Evolutionary conservation across 2,888 invertebrate genomes (phyloP).

Genomic region (Andrena dorsata): DNA sequence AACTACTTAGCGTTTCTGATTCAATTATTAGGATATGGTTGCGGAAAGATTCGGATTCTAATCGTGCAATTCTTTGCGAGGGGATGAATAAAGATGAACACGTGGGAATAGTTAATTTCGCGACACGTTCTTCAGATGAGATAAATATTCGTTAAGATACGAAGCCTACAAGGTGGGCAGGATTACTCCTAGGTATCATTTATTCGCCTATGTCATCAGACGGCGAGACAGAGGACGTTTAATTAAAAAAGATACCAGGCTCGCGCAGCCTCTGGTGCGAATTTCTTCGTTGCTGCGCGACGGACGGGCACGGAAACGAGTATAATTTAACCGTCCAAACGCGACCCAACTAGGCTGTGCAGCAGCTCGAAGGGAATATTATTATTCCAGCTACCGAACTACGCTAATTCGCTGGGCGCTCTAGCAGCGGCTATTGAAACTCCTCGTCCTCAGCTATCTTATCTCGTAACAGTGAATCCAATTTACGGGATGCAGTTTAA

Average conservation of each 20-base stretch:
- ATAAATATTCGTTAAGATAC: slow-evolving; percentile 53
- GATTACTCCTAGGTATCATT: slow-evolving; percentile 68
- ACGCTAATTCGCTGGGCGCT: slow-evolving; percentile 39
- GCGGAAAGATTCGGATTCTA: too few relatives aligned
- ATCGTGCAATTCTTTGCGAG: not conserved
- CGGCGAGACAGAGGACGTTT: slow-evolving; percentile 51
- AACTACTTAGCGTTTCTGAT: too few relatives aligned
- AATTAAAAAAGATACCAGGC: slow-evolving; percentile 66
- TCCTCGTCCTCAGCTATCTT: slow-evolving; percentile 15
- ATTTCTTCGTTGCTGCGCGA: slow-evolving; percentile 48
- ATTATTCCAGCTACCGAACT: slow-evolving; percentile 60
- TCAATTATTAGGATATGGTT: too few relatives aligned
- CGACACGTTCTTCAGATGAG: not conserved
- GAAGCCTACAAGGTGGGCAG: slow-evolving; percentile 20
- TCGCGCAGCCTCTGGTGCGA: slow-evolving; percentile 25
- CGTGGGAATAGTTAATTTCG: slow-evolving; percentile 9
- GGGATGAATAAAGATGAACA: too few relatives aligned
- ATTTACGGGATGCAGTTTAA: slow-evolving; percentile 21
- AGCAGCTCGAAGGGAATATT: slow-evolving; percentile 39
- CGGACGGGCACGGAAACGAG: slow-evolving; percentile 22
- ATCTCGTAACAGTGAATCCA: slow-evolving; percentile 21
- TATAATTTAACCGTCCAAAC: slow-evolving; percentile 51
- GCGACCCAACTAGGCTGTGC: slow-evolving; percentile 30
- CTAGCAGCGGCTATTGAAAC: slow-evolving; percentile 51
- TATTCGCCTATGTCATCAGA: slow-evolving; percentile 64